Evolutionary conservation across 1,140 invertebrate species (phyloP).

Genomic region (Dendroctonus ponderosae): DNA sequence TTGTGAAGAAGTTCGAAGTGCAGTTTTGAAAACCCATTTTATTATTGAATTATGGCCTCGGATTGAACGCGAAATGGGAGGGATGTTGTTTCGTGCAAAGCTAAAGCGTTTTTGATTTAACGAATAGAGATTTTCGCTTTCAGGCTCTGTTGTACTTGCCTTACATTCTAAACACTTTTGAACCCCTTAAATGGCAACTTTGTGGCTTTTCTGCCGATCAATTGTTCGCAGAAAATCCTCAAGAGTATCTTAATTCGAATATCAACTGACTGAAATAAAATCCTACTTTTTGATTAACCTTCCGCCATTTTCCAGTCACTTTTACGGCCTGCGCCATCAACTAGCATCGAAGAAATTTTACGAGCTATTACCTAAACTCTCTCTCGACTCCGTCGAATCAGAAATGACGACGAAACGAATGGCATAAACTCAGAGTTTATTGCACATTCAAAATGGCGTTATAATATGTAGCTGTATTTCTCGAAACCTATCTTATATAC

Average conservation of each 20-base stretch:
- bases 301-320: not conserved
- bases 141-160: not conserved
- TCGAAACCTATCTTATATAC: constrained; percentile 2
- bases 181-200: not conserved
- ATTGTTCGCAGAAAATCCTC: not conserved
- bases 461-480: constrained; percentile 12
- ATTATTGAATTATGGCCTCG: constrained; percentile 9
- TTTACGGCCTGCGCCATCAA: constrained; percentile 17
- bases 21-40: constrained; percentile 25
- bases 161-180: not conserved
- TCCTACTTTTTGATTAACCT: constrained; percentile 17
- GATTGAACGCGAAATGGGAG: constrained; percentile 1
- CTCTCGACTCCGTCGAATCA: constrained; percentile 16
- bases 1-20: constrained; percentile 20
- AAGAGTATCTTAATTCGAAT: not conserved
- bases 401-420: constrained; percentile 14
- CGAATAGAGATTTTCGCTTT: not conserved
- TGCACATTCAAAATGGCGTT: constrained; percentile 16
- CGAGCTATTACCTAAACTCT: constrained; percentile 24
- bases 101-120: not conserved
- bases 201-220: not conserved
- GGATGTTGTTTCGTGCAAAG: not conserved
- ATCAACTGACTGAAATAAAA: not conserved
- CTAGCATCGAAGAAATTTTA: constrained; percentile 17
- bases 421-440: constrained; percentile 19